Evolutionary conservation across 2,888 invertebrate species (phyloP), one percentile per base, ranked within the genome.

Genomic region (Petrolisthes manimaculis): DNA sequence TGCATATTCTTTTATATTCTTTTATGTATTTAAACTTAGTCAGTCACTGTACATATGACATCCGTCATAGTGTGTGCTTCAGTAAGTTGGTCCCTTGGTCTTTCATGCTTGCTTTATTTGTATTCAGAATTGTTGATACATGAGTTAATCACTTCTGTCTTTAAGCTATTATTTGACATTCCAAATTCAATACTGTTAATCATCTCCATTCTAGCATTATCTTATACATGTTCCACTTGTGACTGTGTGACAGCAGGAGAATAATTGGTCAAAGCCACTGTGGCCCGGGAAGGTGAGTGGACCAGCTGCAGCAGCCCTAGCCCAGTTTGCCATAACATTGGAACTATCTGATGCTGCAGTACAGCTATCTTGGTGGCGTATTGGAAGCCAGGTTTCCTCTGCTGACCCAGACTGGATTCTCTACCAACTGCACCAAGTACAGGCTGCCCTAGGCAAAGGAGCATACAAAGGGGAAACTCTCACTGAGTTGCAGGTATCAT

Each of bases 301-400:
- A 8, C 74, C 79, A 5, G 84, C 84, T 55, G 75, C 86, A 24
- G 89, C 89, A 4, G 77, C 84, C 51, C 51, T 89, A 24, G 87
- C 84, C 37, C 89, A 89, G 80, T 83, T 81, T 14, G 89, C 89
- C n/a, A 86, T 89, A 54, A 89, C 86, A 74, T 55, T 89, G 6
- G 87, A 82, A 51, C 61, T 89, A 9, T 75, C 55, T n/a, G 84
- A 84, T 5, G 84, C 87, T 1, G 61, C 61, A n/a, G 37, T 86
- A 12, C 84, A 86, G 24, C 79, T 89, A 21, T 87, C 89, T 9
- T 87, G 89, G 89, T 89, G 89, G 89, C 53, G 61, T 14, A 87
- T 89, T 4, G 81, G 83, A 21, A 78, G 86, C 54, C 82, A 83
- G 5, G 75, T 89, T 3, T n/a, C 89, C 55, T 81, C 81, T 14